A percentile compares a stretch with the other conserved stretches of the same genome.
Evolutionary conservation across 2,797 vertebrate genomes (phyloP).

Genomic region (Heterohyrax brucei): DNA sequence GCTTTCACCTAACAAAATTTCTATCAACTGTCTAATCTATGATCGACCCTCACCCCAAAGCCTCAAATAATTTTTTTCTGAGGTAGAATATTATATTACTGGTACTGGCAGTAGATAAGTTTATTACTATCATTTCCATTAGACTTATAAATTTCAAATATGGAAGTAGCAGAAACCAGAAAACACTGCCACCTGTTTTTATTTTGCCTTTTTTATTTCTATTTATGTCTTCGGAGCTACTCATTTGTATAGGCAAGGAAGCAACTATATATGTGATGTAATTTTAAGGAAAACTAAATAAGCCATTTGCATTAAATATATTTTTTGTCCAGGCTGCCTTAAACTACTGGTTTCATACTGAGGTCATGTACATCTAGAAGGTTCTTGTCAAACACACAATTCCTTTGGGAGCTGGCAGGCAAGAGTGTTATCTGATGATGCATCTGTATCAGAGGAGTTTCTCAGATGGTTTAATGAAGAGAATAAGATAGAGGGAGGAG

Average conservation of each 20-base stretch:
- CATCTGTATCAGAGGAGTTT: not conserved
- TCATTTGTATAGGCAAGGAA: slow-evolving; percentile 43
- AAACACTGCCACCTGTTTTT: slow-evolving; percentile 63
- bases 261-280: slow-evolving; percentile 18
- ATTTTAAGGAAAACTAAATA: slow-evolving; percentile 53
- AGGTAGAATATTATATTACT: slow-evolving; percentile 53
- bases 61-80: slow-evolving; percentile 56
- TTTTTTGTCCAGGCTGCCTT: slow-evolving; percentile 1
- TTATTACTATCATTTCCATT: slow-evolving; percentile 61
- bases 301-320: not conserved
- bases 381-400: slow-evolving; percentile 44
- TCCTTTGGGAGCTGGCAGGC: slow-evolving; percentile 6
- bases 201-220: slow-evolving; percentile 46
- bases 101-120: slow-evolving; percentile 39
- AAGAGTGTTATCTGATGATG: not conserved
- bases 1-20: no score
- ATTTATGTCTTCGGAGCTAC: slow-evolving; percentile 33
- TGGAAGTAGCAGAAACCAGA: slow-evolving; percentile 58
- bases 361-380: not conserved
- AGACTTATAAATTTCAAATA: slow-evolving; percentile 56
- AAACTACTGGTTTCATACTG: slow-evolving; percentile 16
- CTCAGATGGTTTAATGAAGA: not conserved
- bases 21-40: no score
- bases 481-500: not conserved
- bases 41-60: not conserved